phyloP scores from a whole-genome alignment of 2,888 invertebrate species.

The Oscheius myriophilus region DNA sequence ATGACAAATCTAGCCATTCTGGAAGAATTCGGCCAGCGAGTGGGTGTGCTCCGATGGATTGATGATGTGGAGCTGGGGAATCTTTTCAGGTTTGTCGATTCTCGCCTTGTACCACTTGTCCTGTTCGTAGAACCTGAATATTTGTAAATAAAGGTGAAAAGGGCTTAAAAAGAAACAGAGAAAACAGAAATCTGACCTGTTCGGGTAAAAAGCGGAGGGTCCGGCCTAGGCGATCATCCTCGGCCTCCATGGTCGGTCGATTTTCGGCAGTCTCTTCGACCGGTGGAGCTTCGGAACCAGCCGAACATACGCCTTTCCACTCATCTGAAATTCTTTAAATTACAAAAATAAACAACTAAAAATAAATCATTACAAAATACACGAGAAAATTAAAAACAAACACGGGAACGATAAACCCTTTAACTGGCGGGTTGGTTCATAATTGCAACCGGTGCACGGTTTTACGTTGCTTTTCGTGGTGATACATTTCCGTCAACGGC shows the following conservation, averaged over 20 bases:
- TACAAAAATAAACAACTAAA: background rate
- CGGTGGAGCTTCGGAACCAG: constrained; percentile 58
- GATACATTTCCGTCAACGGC: too few relatives aligned
- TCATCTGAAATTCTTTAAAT: constrained; percentile 40
- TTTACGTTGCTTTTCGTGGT: too few relatives aligned
- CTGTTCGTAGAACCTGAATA: constrained; percentile 66
- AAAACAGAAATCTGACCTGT: constrained; percentile 47
- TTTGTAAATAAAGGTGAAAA: constrained; percentile 1
- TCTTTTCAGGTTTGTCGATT: constrained; percentile 65
- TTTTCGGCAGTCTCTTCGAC: constrained; percentile 58
- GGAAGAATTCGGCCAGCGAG: constrained; percentile 52
- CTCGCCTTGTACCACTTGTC: constrained; percentile 71
- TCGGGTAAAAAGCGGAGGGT: constrained; percentile 66
- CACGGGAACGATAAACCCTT: too few relatives aligned
- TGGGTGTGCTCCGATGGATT: constrained; percentile 60
- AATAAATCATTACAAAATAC: too few relatives aligned
- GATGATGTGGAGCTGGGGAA: constrained; percentile 66
- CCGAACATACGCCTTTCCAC: constrained; percentile 53
- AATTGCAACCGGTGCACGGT: too few relatives aligned
- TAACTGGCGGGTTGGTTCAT: too few relatives aligned
- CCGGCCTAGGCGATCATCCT: constrained; percentile 69
- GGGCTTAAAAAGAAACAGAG: background rate
- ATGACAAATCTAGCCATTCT: constrained; percentile 43
- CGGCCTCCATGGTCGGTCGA: constrained; percentile 63
- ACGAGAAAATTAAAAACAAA: too few relatives aligned